Conservation (phyloP, 2,888 invertebrate genomes). For the Nomada ruficornis region DNA sequence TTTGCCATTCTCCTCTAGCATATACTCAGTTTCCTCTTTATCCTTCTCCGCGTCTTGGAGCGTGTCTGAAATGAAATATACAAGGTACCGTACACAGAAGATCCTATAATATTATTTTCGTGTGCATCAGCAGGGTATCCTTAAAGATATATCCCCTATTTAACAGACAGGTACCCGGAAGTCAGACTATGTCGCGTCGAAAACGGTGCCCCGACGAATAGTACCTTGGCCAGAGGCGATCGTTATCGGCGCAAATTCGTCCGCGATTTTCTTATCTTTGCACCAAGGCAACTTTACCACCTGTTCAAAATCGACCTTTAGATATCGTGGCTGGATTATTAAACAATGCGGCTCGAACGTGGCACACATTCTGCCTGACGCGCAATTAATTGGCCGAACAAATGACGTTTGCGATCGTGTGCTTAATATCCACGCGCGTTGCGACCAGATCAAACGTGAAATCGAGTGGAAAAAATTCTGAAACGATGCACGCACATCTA, state of each 20-base stretch:
- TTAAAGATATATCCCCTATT: not conserved
- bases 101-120: slow-evolving; percentile 29
- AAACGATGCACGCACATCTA: not conserved
- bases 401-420: not conserved
- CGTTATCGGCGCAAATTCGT: not conserved
- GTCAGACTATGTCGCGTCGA: not conserved
- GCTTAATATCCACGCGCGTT: not conserved
- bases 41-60: slow-evolving; percentile 82
- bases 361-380: too few relatives aligned
- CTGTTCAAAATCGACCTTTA: not conserved
- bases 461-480: not conserved
- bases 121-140: not conserved
- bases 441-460: not conserved
- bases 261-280: not conserved
- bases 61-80: slow-evolving; percentile 79
- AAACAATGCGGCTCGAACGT: not conserved
- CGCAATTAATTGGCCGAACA: not conserved
- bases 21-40: slow-evolving; percentile 80
- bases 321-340: slow-evolving; percentile 27
- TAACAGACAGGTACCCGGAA: not conserved
- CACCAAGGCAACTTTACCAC: too few relatives aligned
- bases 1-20: slow-evolving; percentile 81
- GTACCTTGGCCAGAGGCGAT: too few relatives aligned
- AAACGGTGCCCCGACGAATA: not conserved
- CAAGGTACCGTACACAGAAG: slow-evolving; percentile 63